Conservation (phyloP, 2,113 vertebrate species). For the Hydrochoerus hydrochaeris region DNA sequence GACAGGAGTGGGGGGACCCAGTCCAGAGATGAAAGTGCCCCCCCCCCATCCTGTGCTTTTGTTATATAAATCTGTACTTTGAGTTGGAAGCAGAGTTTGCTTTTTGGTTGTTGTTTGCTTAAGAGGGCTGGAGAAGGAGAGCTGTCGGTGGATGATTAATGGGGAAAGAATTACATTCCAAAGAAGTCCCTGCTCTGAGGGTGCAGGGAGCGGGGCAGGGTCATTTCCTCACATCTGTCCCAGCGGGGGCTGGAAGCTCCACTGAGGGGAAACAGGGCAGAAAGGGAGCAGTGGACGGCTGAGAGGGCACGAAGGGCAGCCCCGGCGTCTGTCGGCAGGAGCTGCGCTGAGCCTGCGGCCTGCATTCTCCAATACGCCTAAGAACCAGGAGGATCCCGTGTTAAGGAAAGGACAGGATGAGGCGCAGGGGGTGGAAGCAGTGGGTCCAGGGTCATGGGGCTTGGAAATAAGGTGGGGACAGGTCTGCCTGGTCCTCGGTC, state of each 20-base stretch:
- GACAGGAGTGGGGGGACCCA: background rate
- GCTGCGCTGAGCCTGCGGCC: background rate
- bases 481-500: background rate
- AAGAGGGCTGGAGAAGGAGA: background rate
- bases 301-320: background rate
- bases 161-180: background rate
- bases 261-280: no score
- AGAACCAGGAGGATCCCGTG: background rate
- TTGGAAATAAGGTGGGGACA: background rate
- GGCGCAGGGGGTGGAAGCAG: background rate
- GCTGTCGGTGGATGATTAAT: background rate
- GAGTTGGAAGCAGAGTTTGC: background rate
- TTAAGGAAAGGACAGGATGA: background rate
- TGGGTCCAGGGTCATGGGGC: background rate
- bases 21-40: background rate
- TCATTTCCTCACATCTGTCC: background rate
- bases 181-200: background rate
- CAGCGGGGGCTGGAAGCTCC: background rate
- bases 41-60: background rate
- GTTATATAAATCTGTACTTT: background rate
- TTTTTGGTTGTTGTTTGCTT: background rate
- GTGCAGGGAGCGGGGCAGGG: background rate
- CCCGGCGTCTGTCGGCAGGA: no score
- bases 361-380: no score
- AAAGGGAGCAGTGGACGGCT: background rate